Evolutionary conservation across 1,140 invertebrate genomes (phyloP), one percentile per base, ranked within the genome.

Genomic region (Apis dorsata): DNA sequence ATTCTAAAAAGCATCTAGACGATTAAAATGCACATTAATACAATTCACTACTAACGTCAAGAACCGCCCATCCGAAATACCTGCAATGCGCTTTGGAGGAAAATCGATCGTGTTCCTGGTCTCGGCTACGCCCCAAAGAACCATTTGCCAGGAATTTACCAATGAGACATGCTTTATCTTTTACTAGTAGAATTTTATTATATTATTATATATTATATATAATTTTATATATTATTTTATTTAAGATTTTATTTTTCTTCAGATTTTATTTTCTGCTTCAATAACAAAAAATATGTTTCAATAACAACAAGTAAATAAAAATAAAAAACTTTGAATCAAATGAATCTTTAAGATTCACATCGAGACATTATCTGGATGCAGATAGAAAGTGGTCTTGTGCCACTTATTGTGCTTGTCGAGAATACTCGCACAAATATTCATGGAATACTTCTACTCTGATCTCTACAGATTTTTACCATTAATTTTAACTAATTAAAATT

Each of bases 341-440:
- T 24, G 19, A 53, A 75, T 44, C 7, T 13, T 28, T 19, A 34
- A 44, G 60, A 74, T 74, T 75, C 53, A 71, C 57, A 72, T 28
- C 15, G 71, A 68, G 76, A 68, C 63, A 79, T 63, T 34, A 62
- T 74, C 44, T 34, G 71, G 15, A 24, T 24, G 49, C 72, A 57
- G 76, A 84, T 89, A 89, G 88, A 89, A 88, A 89, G 87, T 80
- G 76, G 85, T 85, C 63, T 86, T 82, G 88, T 88, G 82, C 88
- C 17, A 88, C 88, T 88, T 88, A 88, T 84, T 86, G 69, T 83
- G 44, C 78, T 44, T 55, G 53, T 62, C 9, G 34, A 72, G 77
- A 79, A 34, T 34, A 65, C 19, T 34, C 28, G 19, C 49, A 34
- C 17, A 68, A 24, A 28, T 49, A 51, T 66, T 59, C 71, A 17